Conservation (phyloP, 35 echinoderm and acorn worm genomes). For the Ophiothrix spiculata region DNA sequence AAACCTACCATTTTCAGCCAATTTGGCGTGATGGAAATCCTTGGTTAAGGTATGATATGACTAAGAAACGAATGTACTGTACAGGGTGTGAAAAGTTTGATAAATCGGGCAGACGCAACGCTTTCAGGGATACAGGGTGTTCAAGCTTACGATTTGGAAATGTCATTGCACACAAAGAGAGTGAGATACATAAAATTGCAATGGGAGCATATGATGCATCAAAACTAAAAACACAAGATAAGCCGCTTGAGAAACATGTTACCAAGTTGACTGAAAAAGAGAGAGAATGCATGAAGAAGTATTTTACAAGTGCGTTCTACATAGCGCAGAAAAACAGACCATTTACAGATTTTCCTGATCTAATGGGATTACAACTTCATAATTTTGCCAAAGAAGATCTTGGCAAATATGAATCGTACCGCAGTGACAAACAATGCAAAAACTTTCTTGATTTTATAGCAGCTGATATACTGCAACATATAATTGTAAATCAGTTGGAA, state of each 20-base stretch:
- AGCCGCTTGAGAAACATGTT: not conserved
- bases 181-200: not conserved
- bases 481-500: not conserved
- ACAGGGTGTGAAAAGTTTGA: slow-evolving; percentile 16
- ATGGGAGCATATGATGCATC: not conserved
- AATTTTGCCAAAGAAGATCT: slow-evolving; percentile 11
- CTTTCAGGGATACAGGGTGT: slow-evolving; percentile 4
- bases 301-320: slow-evolving; percentile 10
- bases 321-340: slow-evolving; percentile 14
- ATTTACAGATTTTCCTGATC: not conserved
- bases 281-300: not conserved
- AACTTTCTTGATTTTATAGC: slow-evolving; percentile 3
- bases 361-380: slow-evolving; percentile 13
- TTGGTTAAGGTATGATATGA: slow-evolving; percentile 5
- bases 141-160: not conserved
- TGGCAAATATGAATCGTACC: slow-evolving; percentile 5
- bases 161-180: slow-evolving; percentile 6
- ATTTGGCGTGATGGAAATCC: not conserved
- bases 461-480: slow-evolving; percentile 10
- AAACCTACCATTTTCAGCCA: not conserved
- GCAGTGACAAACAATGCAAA: slow-evolving; percentile 21
- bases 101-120: not conserved
- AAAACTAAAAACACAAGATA: slow-evolving; percentile 12
- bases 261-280: not conserved
- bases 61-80: slow-evolving; percentile 13